Base-by-base conservation (phyloP, 2,113 vertebrate species). In the Globicephala melas region DNA sequence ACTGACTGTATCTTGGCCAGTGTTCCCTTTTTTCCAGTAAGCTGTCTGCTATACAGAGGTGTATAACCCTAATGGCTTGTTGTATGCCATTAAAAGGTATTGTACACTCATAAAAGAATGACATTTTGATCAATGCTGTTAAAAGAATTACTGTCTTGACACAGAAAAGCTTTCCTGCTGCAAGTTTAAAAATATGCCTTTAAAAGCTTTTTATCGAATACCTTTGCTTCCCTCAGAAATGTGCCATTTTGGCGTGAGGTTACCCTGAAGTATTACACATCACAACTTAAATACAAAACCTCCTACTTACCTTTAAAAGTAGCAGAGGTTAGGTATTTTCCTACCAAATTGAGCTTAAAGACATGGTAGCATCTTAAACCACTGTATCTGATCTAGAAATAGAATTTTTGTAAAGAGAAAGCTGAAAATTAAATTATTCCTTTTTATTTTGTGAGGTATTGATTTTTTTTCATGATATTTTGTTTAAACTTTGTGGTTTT, bases 121-220 rank as follows among this genome's bases (percentile, higher is more conserved):
- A 99, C 99, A 99, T 99, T 99, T 99, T 99, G 99, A 99, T 99
- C 99, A 99, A 99, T 99, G 99, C 99, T 99, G 99, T 99, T 99
- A 99, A 99, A 98, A 98, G 99, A 99, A 99, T 99, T 99, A 99
- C 99, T 99, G 99, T 99, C 99, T 99, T 99, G 99, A 99, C 99
- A 99, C 99, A 99, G 99, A 99, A 99, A 99, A 99, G 99, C 99
- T 99, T 99, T 99, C 99, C 98, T 99, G 98, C 98, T 99, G 99
- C 99, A 99, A 99, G 99, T 99, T 99, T 99, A 99, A 99, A 99
- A 99, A 99, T 99, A 99, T 98, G 98, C 99, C 99, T 99, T 99
- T 99, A 99, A 99, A 99, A 99, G 98, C 98, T 99, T 99, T 99
- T 99, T 99, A 99, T 99, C 99, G 99, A 99, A 99, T 99, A 99